Evolutionary conservation across 1,140 invertebrate species (phyloP).

Genomic region (Drosophila parabipectinata): DNA sequence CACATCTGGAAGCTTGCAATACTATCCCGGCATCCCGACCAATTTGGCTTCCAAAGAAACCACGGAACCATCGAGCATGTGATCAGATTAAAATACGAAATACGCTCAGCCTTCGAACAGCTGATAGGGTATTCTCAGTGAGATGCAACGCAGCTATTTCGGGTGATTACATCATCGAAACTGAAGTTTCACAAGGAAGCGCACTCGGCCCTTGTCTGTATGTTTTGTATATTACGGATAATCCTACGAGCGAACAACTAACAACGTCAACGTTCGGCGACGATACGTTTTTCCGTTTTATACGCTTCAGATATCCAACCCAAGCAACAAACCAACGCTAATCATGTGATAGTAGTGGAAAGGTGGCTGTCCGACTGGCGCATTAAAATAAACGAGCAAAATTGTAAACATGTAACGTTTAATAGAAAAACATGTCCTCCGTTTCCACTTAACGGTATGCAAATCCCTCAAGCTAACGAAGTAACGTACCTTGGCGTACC

Average conservation of each 20-base stretch:
- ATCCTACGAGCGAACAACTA: not conserved
- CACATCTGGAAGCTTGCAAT: too few relatives aligned
- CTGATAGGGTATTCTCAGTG: too few relatives aligned
- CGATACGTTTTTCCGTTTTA: not conserved
- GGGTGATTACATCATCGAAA: too few relatives aligned
- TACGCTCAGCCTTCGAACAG: too few relatives aligned
- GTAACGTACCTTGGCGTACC: not conserved
- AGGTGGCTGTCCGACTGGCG: not conserved
- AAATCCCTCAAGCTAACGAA: not conserved
- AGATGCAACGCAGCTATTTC: too few relatives aligned
- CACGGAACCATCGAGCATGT: too few relatives aligned
- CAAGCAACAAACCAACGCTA: not conserved
- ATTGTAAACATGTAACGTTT: slow-evolving; percentile 7
- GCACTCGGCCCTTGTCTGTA: not conserved
- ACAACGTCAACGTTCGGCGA: slow-evolving; percentile 1
- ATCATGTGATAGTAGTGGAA: not conserved
- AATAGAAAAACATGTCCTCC: not conserved
- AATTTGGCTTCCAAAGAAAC: too few relatives aligned
- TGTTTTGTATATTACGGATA: not conserved
- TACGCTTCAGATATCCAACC: not conserved
- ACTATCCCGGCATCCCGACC: too few relatives aligned
- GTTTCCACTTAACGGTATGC: not conserved
- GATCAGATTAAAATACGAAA: too few relatives aligned
- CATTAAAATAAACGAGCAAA: slow-evolving; percentile 10
- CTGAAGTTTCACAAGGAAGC: not conserved